Evolutionary conservation across 2,797 vertebrate species (phyloP), one percentile per base, ranked within the genome.

Genomic region (Propithecus perrieri): DNA sequence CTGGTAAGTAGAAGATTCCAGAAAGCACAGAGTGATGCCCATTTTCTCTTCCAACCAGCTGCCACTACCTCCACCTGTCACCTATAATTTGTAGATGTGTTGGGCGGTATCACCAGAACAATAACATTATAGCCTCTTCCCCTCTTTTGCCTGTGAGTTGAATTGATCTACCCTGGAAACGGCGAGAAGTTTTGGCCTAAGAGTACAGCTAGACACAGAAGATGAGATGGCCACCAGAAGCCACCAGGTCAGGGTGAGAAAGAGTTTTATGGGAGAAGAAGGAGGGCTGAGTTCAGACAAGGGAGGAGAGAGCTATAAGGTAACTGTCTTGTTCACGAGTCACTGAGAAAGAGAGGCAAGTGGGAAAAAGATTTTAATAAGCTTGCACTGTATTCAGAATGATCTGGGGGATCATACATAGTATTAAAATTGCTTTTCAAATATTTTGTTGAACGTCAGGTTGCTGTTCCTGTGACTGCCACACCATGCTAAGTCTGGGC

Each of bases 361-460:
- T 35, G n/a, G 43, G 35, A 59, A 59, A 90, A 38, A 80, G 48
- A 72, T 86, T 94, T 86, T 90, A 95, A 92, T 93, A 95, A 90
- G 53, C 12, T 96, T 43, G 8, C 4, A 76, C 83, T 9, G 0
- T 76, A 43, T 87, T 89, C 59, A 93, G 41, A 92, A 94, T 85
- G 61, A n/a, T 61, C 90, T 74, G 24, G 76, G 71, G 78, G 92
- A 81, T 91, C 55, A 88, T 12, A 74, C 85, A 57, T 69, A 61
- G 74, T 35, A 83, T 50, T 63, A 57, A 92, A 92, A 96, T 85
- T 80, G 69, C n/a, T 94, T 92, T 94, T 80, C 96, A 95, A 55
- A 86, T 71, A 53, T 59, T 61, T 65, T 61, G 26, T n/a, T 76
- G 55, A 76, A 79, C 35, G 84, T 80, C 91, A 89, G 20, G 18